Conservation (phyloP, 2,888 invertebrate genomes). For the Resseliella maxima region DNA sequence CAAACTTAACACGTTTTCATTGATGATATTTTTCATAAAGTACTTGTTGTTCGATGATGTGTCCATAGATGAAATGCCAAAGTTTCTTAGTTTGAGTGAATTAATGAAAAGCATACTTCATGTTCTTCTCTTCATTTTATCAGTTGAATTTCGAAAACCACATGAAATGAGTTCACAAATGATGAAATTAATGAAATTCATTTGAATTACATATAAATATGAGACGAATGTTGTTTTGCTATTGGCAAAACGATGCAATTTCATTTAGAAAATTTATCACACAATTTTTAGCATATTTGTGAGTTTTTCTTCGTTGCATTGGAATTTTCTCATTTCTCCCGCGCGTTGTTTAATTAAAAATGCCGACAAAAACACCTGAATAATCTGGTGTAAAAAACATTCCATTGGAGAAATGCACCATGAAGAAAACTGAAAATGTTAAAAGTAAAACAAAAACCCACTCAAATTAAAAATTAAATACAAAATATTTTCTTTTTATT, state of each 20-base stretch:
- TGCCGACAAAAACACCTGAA: constrained; percentile 17
- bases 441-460: not conserved
- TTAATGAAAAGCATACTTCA: too few relatives aligned
- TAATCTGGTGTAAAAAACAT: not conserved
- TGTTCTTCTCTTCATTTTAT: too few relatives aligned
- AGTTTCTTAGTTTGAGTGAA: too few relatives aligned
- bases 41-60: too few relatives aligned
- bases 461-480: not conserved
- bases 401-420: constrained; percentile 42
- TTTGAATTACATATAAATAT: not conserved
- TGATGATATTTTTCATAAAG: too few relatives aligned
- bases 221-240: not conserved
- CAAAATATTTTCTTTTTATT: not conserved
- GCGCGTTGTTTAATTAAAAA: constrained; percentile 22
- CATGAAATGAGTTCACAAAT: too few relatives aligned
- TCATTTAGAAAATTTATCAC: constrained; percentile 39
- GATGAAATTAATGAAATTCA: constrained; percentile 27
- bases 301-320: not conserved
- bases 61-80: too few relatives aligned
- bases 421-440: not conserved
- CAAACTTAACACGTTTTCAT: too few relatives aligned
- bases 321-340: not conserved
- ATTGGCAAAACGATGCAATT: not conserved
- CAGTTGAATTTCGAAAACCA: too few relatives aligned
- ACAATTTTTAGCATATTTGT: constrained; percentile 15